Evolutionary conservation across 1,140 invertebrate species (phyloP).

Genomic region (Acyrthosiphon pisum): DNA sequence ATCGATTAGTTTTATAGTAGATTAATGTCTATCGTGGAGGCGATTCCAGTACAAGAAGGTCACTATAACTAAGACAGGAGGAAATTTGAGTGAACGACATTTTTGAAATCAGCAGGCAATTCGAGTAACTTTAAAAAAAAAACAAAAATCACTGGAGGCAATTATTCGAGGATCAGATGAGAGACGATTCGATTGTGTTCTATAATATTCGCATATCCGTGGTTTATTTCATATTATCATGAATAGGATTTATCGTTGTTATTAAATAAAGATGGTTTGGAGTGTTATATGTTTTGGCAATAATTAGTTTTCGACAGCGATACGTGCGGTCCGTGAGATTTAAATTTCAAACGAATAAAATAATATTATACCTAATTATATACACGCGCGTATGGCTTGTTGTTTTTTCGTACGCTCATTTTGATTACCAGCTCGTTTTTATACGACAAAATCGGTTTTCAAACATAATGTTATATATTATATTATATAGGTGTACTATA

Average conservation of each 20-base stretch:
- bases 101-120: too few species aligned
- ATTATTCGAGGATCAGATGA: too few species aligned
- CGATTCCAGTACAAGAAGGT: too few species aligned
- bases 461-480: not conserved
- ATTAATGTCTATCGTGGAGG: too few species aligned
- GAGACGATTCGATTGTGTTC: not conserved
- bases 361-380: not conserved
- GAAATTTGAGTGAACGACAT: too few species aligned
- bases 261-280: not conserved
- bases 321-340: not conserved
- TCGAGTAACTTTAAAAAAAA: too few species aligned
- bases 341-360: not conserved
- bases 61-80: too few species aligned
- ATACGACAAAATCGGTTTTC: conserved; percentile 16
- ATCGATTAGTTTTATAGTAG: too few species aligned
- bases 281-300: not conserved
- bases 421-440: not conserved
- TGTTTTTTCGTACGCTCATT: not conserved
- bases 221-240: not conserved
- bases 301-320: not conserved
- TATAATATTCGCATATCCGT: not conserved
- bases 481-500: not conserved
- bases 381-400: not conserved
- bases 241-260: not conserved
- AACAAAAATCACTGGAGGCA: too few species aligned